Conservation (phyloP, 2,888 invertebrate genomes). For the Netelia melanura region DNA sequence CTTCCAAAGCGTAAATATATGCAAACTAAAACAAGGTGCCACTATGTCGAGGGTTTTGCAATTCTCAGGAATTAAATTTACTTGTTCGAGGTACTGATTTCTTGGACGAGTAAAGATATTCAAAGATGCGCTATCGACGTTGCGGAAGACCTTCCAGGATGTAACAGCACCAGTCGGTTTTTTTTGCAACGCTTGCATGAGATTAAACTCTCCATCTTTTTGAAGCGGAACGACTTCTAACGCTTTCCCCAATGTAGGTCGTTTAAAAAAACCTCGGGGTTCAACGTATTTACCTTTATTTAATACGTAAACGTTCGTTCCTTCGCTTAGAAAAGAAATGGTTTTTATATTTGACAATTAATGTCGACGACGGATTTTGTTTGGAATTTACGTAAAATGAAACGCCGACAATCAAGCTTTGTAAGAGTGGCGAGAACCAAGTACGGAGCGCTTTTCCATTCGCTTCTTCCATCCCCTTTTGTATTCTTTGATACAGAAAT, state of each 20-base stretch:
- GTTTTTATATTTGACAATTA: not conserved
- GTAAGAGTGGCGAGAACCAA: too few species aligned
- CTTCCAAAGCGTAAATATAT: conserved; percentile 62
- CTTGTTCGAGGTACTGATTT: conserved; percentile 10
- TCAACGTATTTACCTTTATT: too few species aligned
- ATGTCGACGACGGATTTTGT: not conserved
- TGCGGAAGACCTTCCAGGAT: too few species aligned
- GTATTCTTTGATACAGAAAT: not conserved
- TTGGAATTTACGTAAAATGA: not conserved
- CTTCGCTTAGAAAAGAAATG: too few species aligned
- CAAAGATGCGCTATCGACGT: not conserved
- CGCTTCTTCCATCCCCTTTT: not conserved
- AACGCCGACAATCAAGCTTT: not conserved
- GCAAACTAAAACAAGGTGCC: conserved; percentile 59
- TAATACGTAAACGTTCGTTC: too few species aligned
- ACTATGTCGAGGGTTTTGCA: conserved; percentile 37
- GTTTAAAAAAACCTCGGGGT: too few species aligned
- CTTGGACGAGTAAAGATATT: conserved; percentile 16
- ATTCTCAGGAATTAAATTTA: conserved; percentile 61
- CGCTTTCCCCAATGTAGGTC: too few species aligned
- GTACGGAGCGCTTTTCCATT: not conserved
- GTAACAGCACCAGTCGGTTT: not conserved
- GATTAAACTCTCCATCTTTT: not conserved
- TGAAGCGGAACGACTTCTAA: not conserved
- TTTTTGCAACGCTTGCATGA: not conserved